These are phyloP conservation scores for Notoglanidium macrostoma DNA, from an alignment of 2,797 vertebrate genomes.

Conservation along the genomic window DNA sequence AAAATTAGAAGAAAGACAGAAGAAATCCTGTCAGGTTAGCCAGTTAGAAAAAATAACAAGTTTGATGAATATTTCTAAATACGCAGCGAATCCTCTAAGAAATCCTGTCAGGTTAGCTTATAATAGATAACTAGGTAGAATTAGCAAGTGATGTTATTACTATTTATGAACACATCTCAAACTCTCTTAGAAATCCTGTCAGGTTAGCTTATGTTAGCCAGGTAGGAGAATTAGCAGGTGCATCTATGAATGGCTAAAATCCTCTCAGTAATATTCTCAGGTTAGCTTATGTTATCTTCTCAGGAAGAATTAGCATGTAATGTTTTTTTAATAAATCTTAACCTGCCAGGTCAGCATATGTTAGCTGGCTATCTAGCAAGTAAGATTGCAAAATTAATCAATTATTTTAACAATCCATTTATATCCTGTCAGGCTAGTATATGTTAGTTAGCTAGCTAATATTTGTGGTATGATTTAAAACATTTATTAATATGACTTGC, in stretches of 20 bases:
- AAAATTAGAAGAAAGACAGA: neutral
- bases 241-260: neutral
- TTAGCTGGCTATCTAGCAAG: neutral
- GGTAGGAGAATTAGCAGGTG: neutral
- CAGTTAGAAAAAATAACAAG: neutral
- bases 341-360: neutral
- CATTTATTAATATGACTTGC: neutral
- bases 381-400: neutral
- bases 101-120: neutral
- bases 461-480: neutral
- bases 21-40: neutral
- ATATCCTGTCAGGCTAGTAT: neutral
- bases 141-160: neutral
- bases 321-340: neutral
- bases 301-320: neutral
- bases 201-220: neutral
- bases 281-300: neutral
- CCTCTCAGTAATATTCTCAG: neutral
- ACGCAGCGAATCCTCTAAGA: too few species aligned
- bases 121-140: neutral
- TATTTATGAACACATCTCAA: neutral
- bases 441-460: neutral
- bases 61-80: neutral
- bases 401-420: neutral
- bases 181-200: neutral